Percentiles rank a stretch among this genome's conserved stretches.
Evolutionary conservation across 2,113 vertebrate genomes (phyloP).

Genomic region (Syngnathoides biaculeatus): DNA sequence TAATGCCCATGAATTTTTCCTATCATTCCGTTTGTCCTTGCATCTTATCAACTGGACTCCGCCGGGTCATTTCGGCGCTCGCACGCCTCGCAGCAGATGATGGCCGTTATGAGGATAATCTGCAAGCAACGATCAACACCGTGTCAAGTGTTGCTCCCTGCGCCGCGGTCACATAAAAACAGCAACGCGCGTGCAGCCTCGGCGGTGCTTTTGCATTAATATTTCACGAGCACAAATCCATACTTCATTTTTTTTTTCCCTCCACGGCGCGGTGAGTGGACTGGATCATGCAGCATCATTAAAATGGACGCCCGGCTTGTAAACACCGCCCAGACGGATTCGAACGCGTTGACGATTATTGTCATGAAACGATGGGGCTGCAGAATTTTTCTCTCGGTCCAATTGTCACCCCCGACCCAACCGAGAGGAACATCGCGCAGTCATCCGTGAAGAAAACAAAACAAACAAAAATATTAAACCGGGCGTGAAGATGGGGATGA

Average conservation of each 20-base stretch:
- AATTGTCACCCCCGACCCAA: background rate
- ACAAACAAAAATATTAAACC: background rate
- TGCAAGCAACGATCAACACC: background rate
- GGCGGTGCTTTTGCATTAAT: background rate
- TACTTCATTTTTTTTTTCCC: too few relatives aligned
- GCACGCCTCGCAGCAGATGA: constrained; percentile 1
- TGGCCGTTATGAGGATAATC: background rate
- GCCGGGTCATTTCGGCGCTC: background rate
- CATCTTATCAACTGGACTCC: constrained; percentile 36
- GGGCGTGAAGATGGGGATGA: too few relatives aligned
- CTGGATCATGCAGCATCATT: constrained; percentile 30
- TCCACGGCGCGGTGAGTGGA: constrained; percentile 11
- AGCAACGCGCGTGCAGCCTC: background rate
- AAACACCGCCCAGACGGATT: constrained; percentile 45
- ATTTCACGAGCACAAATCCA: constrained; percentile 17
- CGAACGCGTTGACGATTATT: background rate
- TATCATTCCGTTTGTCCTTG: constrained; percentile 1
- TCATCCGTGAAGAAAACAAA: background rate
- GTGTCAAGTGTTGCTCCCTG: background rate
- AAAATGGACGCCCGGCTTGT: constrained; percentile 63
- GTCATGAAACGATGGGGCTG: background rate
- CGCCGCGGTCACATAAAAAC: background rate
- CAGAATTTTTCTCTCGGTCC: background rate
- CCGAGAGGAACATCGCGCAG: constrained; percentile 8
- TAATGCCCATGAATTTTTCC: background rate